phyloP scores from a whole-genome alignment of 1,140 invertebrate genomes.

The Capitella teleta region DNA sequence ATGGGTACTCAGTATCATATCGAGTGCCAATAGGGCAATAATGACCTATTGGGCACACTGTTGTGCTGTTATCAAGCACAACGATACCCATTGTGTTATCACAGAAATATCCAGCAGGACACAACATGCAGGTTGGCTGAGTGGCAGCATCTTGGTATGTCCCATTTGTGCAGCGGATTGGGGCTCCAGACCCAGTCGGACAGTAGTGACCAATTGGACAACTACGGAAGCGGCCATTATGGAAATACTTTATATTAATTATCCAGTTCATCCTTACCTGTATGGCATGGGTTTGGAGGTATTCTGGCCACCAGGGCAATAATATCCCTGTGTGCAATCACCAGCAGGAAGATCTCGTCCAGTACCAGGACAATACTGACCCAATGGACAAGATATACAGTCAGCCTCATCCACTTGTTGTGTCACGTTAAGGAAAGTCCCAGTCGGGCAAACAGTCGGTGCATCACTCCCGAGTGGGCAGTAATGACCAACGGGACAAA shows the following conservation, averaged over 20 bases:
- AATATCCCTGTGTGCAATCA: slow-evolving; percentile 29
- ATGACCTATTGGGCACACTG: slow-evolving; percentile 27
- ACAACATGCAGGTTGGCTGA: slow-evolving; percentile 23
- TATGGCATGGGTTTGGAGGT: slow-evolving; percentile 24
- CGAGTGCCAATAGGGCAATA: slow-evolving; percentile 30
- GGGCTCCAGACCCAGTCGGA: slow-evolving; percentile 16
- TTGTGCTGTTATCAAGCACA: slow-evolving; percentile 25
- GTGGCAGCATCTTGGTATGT: slow-evolving; percentile 29
- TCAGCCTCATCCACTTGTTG: slow-evolving; percentile 15
- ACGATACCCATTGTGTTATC: slow-evolving; percentile 20
- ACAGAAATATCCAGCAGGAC: slow-evolving; percentile 32
- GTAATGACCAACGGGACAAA: slow-evolving; percentile 32
- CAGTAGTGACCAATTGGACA: slow-evolving; percentile 10
- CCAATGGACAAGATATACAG: slow-evolving; percentile 23
- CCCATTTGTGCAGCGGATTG: slow-evolving; percentile 28
- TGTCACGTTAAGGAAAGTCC: slow-evolving; percentile 15
- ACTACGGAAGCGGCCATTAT: neutral
- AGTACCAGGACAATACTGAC: slow-evolving; percentile 25
- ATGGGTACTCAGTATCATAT: slow-evolving; percentile 25
- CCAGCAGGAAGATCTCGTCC: slow-evolving; percentile 21
- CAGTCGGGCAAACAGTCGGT: slow-evolving; percentile 26
- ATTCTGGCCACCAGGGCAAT: slow-evolving; percentile 30
- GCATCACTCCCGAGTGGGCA: slow-evolving; percentile 24
- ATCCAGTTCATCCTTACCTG: slow-evolving; percentile 24
- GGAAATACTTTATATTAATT: neutral